phyloP scores from a whole-genome alignment of 2,113 vertebrate genomes.

The Tachycineta bicolor region DNA sequence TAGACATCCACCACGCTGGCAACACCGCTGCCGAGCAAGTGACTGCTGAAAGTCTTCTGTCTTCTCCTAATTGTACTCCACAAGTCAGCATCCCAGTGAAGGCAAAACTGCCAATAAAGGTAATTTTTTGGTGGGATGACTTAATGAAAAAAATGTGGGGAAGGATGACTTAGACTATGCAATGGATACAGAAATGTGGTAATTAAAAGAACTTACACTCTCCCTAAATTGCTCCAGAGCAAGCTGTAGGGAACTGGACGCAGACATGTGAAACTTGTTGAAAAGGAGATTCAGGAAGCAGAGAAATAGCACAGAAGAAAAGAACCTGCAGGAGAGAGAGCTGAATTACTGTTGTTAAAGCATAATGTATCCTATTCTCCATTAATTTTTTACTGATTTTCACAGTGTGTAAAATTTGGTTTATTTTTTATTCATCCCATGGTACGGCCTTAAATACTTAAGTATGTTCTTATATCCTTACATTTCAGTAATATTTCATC shows the following conservation, averaged over 20 bases:
- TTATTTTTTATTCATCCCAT: not conserved
- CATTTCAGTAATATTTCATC: not conserved
- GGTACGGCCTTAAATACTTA: not conserved
- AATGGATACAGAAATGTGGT: not conserved
- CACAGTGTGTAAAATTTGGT: not conserved
- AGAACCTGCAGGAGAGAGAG: not conserved
- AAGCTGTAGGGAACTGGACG: not conserved
- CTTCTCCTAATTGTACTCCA: not conserved
- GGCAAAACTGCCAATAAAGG: not conserved
- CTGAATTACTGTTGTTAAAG: not conserved
- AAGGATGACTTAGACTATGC: not conserved
- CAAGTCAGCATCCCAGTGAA: not conserved
- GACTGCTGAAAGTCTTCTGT: not conserved
- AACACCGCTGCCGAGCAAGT: not conserved
- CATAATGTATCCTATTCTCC: not conserved
- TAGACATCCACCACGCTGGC: no score
- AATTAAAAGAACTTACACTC: not conserved
- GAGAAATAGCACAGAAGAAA: not conserved
- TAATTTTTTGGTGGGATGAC: not conserved
- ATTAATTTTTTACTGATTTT: not conserved
- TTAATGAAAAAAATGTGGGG: not conserved
- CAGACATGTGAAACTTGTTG: not conserved
- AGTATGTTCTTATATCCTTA: not conserved
- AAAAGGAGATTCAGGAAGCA: not conserved
- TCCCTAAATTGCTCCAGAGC: not conserved